Evolutionary conservation across 2,113 vertebrate species (phyloP).

Genomic region (Pardalotus punctatus): DNA sequence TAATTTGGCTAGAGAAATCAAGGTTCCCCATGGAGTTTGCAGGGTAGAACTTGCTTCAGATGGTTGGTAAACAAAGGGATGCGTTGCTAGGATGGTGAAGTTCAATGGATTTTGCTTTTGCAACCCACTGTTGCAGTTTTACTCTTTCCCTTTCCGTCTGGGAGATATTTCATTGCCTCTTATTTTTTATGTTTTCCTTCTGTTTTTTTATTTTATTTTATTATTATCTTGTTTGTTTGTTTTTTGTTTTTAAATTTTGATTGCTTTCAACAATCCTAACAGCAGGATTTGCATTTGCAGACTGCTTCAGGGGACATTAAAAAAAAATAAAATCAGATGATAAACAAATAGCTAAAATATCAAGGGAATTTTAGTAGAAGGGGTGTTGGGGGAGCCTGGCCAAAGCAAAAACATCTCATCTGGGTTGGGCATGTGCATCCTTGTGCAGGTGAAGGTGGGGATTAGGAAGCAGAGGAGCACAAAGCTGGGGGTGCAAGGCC

Average conservation of each 20-base stretch:
- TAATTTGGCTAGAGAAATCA: conserved; percentile 49
- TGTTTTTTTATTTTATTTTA: background rate
- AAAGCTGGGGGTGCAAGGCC: background rate
- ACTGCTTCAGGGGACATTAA: conserved; percentile 24
- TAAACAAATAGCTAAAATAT: conserved; percentile 44
- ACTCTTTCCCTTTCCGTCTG: background rate
- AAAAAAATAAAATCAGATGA: conserved; percentile 2
- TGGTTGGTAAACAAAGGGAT: background rate
- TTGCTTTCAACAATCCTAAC: background rate
- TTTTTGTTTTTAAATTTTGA: background rate
- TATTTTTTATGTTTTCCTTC: conserved; percentile 38
- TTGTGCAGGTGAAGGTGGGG: background rate
- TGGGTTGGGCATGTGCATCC: rapidly evolving
- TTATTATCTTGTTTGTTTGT: background rate
- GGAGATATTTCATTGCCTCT: background rate
- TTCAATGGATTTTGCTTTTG: background rate
- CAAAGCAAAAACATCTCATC: background rate
- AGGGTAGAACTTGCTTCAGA: background rate
- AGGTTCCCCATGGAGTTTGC: conserved; percentile 9
- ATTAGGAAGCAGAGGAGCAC: background rate
- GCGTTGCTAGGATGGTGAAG: background rate
- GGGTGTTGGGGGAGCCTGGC: background rate
- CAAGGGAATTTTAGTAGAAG: conserved; percentile 45
- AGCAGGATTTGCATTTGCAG: conserved; percentile 43
- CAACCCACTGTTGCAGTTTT: background rate